Conservation (phyloP, 2,888 invertebrate species). For the Phyllotreta cruciferae region DNA sequence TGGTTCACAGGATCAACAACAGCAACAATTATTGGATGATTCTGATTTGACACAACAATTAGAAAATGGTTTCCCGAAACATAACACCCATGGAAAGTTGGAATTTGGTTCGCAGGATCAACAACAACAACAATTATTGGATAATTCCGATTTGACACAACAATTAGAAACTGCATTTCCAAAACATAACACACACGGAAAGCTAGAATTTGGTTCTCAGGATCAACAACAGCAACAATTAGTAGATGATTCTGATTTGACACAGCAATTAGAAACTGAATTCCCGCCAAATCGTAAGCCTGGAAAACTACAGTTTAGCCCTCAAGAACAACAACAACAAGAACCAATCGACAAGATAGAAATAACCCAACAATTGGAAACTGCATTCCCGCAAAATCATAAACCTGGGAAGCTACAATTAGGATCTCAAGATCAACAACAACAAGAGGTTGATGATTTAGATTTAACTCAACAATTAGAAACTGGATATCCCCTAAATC, state of each 20-base stretch:
- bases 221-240: slow-evolving; percentile 30
- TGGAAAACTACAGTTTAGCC: slow-evolving; percentile 32
- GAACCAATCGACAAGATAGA: slow-evolving; percentile 27
- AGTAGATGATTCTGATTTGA: slow-evolving; percentile 23
- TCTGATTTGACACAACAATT: slow-evolving; percentile 43
- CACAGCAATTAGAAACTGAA: slow-evolving; percentile 5
- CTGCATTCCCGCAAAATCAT: slow-evolving; percentile 1
- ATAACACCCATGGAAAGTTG: slow-evolving; percentile 31
- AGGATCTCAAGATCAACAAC: slow-evolving; percentile 9
- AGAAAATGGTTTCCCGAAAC: slow-evolving; percentile 12
- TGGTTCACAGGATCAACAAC: slow-evolving; percentile 6
- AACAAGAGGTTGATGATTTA: slow-evolving; percentile 33
- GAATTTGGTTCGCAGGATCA: slow-evolving; percentile 22
- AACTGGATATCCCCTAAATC: slow-evolving; percentile 2
- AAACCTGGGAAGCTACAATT: slow-evolving; percentile 35
- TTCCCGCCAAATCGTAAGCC: slow-evolving; percentile 23
- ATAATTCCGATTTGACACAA: slow-evolving; percentile 26
- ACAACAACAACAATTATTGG: slow-evolving; percentile 24
- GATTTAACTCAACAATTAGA: slow-evolving; percentile 44
- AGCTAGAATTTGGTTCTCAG: slow-evolving; percentile 11
- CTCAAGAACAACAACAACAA: slow-evolving; percentile 33
- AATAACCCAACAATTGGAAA: slow-evolving; percentile 42
- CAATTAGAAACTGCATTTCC: slow-evolving; percentile 17
- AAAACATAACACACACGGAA: slow-evolving; percentile 5
- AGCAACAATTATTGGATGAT: slow-evolving; percentile 31